Evolutionary conservation across 2,888 invertebrate species (phyloP).

Genomic region (Meiosimyza platycephala): DNA sequence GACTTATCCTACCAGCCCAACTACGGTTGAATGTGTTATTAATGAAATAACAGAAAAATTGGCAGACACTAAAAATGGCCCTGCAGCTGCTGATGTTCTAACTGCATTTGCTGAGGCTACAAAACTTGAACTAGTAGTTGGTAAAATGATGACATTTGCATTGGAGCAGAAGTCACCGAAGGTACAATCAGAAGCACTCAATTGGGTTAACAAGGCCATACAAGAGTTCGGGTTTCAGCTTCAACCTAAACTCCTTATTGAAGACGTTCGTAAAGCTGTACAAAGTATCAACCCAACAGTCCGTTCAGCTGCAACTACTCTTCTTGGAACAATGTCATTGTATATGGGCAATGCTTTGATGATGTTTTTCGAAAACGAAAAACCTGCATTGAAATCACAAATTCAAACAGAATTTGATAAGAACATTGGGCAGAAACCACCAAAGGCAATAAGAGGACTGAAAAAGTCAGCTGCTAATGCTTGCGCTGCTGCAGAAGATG

Average conservation of each 20-base stretch:
- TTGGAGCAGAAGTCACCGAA: constrained; percentile 93
- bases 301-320: constrained; percentile 77
- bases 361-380: constrained; percentile 87
- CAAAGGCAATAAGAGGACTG: constrained; percentile 77
- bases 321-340: constrained; percentile 79
- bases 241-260: constrained; percentile 79
- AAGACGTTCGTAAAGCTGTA: constrained; percentile 84
- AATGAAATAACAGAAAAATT: constrained; percentile 87
- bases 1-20: constrained; percentile 78
- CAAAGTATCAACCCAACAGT: constrained; percentile 88
- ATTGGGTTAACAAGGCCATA: constrained; percentile 82
- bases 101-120: constrained; percentile 82
- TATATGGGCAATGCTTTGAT: constrained; percentile 82
- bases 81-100: constrained; percentile 74
- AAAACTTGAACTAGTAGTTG: constrained; percentile 79
- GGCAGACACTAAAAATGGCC: constrained; percentile 83
- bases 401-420: constrained; percentile 90
- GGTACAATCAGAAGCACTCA: constrained; percentile 86
- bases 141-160: constrained; percentile 78
- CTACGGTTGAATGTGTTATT: constrained; percentile 79
- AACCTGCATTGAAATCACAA: constrained; percentile 83
- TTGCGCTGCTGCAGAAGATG: constrained; percentile 49
- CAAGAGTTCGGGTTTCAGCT: constrained; percentile 88
- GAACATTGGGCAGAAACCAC: constrained; percentile 79
- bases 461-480: constrained; percentile 46